phyloP scores from a whole-genome alignment of 1,140 invertebrate species.

The Drosophila pachea region DNA sequence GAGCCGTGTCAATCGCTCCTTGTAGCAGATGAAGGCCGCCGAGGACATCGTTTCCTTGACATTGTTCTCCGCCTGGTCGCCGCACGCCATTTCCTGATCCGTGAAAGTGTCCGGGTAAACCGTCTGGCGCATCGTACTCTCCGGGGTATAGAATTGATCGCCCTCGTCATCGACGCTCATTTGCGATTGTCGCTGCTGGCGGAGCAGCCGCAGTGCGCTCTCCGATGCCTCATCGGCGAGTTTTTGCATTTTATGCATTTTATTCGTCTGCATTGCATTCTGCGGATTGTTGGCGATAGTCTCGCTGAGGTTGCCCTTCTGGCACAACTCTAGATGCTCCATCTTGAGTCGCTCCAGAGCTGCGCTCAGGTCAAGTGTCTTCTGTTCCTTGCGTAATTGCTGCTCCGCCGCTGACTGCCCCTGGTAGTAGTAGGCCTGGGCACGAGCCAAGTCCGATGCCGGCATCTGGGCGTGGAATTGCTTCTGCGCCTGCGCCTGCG shows the following conservation, averaged over 20 bases:
- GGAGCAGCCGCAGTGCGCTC: neutral
- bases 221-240: neutral
- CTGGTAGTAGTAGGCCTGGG: neutral
- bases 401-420: neutral
- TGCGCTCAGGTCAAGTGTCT: constrained; percentile 1
- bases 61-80: neutral
- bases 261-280: neutral
- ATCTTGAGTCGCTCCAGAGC: constrained; percentile 17
- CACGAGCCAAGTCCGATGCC: neutral
- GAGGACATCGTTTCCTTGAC: neutral
- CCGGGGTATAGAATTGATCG: constrained; percentile 22
- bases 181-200: neutral
- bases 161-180: neutral
- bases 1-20: constrained; percentile 31
- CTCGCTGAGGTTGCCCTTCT: neutral
- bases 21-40: constrained; percentile 41
- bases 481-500: neutral
- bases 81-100: neutral
- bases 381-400: neutral
- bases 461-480: neutral
- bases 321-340: constrained; percentile 15
- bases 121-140: neutral
- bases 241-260: constrained; percentile 6
- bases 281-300: neutral
- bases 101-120: neutral